Conservation (phyloP, 2,113 vertebrate species). For the Aviceda subcristata region DNA sequence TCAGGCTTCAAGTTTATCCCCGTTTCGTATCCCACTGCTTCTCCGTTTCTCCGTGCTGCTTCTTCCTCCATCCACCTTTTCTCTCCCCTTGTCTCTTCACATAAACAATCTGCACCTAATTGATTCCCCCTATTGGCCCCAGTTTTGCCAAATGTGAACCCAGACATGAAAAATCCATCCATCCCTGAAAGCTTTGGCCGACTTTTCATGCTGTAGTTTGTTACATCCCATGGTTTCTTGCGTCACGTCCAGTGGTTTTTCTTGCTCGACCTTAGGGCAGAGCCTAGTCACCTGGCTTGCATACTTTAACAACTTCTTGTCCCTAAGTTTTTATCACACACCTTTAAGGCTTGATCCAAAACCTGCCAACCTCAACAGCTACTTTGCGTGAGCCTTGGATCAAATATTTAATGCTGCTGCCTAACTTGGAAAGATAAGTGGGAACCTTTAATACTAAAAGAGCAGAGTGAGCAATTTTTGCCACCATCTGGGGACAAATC, state of each 20-base stretch:
- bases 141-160: background rate
- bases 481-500: conserved; percentile 43
- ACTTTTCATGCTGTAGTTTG: background rate
- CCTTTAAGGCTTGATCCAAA: background rate
- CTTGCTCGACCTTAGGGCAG: background rate
- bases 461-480: background rate
- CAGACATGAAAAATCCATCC: background rate
- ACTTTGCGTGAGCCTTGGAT: background rate
- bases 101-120: background rate
- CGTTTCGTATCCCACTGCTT: background rate
- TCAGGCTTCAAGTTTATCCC: background rate
- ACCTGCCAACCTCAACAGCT: background rate
- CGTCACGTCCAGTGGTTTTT: background rate
- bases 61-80: background rate
- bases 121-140: background rate
- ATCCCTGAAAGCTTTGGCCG: background rate
- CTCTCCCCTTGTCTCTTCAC: background rate
- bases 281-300: background rate
- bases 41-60: background rate
- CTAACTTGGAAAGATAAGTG: background rate
- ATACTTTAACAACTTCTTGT: background rate
- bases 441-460: background rate
- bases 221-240: background rate
- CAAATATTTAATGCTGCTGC: background rate
- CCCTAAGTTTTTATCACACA: background rate